Evolutionary conservation across 2,113 vertebrate genomes (phyloP).

Genomic region (Otis tarda): DNA sequence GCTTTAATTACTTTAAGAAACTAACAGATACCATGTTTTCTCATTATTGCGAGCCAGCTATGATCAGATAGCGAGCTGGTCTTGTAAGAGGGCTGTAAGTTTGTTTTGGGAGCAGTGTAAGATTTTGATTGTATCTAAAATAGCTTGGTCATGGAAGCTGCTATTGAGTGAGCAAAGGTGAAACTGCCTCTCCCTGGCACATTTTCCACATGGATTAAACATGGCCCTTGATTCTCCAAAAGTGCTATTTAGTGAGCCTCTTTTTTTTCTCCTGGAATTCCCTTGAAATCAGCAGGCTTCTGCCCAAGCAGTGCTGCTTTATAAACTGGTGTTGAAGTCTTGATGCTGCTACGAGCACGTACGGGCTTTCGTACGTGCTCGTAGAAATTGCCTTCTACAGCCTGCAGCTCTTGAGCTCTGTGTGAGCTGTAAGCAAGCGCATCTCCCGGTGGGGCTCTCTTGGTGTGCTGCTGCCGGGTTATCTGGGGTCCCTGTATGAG

Average conservation of each 20-base stretch:
- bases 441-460: not conserved
- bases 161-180: not conserved
- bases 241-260: not conserved
- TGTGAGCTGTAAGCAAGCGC: not conserved
- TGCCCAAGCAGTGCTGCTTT: not conserved
- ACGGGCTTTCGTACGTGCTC: not conserved
- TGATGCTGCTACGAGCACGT: not conserved
- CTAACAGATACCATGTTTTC: not conserved
- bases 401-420: not conserved
- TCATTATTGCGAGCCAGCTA: not conserved
- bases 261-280: not conserved
- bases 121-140: not conserved
- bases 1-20: not conserved
- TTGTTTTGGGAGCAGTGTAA: not conserved
- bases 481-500: not conserved
- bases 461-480: not conserved
- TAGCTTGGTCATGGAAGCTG: not conserved
- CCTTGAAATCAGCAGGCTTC: not conserved
- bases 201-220: not conserved
- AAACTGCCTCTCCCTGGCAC: not conserved
- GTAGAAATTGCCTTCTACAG: too few species aligned
- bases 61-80: not conserved
- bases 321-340: not conserved
- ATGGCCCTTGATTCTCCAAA: not conserved
- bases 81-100: not conserved